Base-by-base conservation (phyloP, 2,888 invertebrate genomes). In the Lissocephala sabroskyi region DNA sequence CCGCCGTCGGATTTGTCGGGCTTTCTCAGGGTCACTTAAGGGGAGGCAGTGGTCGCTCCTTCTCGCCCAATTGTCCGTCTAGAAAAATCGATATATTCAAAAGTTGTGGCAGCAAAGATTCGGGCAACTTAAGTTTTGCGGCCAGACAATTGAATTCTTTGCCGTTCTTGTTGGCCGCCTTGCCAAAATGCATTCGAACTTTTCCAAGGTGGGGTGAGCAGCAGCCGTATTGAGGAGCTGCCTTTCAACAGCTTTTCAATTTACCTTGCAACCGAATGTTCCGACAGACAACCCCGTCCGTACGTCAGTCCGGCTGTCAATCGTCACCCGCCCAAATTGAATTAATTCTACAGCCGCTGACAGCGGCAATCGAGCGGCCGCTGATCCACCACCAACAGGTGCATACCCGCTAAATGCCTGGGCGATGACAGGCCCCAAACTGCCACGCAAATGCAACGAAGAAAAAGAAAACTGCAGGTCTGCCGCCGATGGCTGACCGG, bases 231-330 rank as follows among this genome's bases (percentile, higher is more conserved):
- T 17, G 10, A 7, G 7, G 3, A 59, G 48, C 67, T 41, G 57
- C 59, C 68, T 68, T 64, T 68, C 68, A 68, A 62, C 71, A 71
- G 45, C 49, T 68, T 54, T 49, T 47, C 39, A 55, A 47, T 41
- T 64, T 41, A 63, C 61, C 64, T 64, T 64, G 62, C 64, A 50
- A 56, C 64, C 61, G 10, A 35, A 16, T 23, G 3, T 23, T 23
- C 7, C 23, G 7, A 23, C 4, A 23, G 23, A 23, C 3, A 23
- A 7, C 23, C 7, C 7, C 7, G 23, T 23, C 23, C 7, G 23
- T n/a, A n/a, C n/a, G 23, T 7, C 3, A 23, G 23, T 23, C 4
- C 3, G 23, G 23, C 23, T n/a, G 7, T 23, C 23, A 23, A 23
- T 23, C 23, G 7, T 5, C 23, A 23, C 4, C 23, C 3, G 7